phyloP scores from a whole-genome alignment of 2,888 invertebrate genomes.

The Metalampra italica region DNA sequence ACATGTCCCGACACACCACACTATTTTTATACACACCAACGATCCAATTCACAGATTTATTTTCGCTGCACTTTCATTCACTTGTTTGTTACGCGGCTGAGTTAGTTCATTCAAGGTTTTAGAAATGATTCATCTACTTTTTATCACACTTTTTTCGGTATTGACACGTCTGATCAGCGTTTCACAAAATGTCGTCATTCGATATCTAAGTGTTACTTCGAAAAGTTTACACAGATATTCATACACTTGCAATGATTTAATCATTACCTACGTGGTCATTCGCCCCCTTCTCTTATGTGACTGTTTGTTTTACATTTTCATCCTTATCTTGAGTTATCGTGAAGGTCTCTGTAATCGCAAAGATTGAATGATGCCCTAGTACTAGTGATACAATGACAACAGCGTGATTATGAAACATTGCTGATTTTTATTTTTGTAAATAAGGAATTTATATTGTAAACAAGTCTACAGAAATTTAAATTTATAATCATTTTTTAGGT shows the following conservation, averaged over 20 bases:
- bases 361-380: slow-evolving; percentile 34
- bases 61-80: slow-evolving; percentile 8
- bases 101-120: background rate
- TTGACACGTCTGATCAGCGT: slow-evolving; percentile 1
- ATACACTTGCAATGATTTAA: background rate
- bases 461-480: slow-evolving; percentile 11
- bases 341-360: slow-evolving; percentile 47
- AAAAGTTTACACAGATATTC: background rate
- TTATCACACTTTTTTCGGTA: slow-evolving; percentile 4
- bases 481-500: too few species aligned
- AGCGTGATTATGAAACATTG: slow-evolving; percentile 11
- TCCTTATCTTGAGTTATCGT: slow-evolving; percentile 47
- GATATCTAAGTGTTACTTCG: slow-evolving; percentile 1
- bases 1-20: slow-evolving; percentile 55
- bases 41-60: background rate
- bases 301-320: slow-evolving; percentile 33
- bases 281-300: slow-evolving; percentile 38
- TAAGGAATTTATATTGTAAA: slow-evolving; percentile 16
- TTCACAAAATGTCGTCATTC: background rate
- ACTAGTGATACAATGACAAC: slow-evolving; percentile 40
- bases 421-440: background rate
- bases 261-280: background rate
- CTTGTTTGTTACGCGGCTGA: background rate
- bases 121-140: slow-evolving; percentile 6
- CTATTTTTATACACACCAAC: slow-evolving; percentile 9